Conservation (phyloP, 2,797 vertebrate species). For the Odontamblyopus rebecca region DNA sequence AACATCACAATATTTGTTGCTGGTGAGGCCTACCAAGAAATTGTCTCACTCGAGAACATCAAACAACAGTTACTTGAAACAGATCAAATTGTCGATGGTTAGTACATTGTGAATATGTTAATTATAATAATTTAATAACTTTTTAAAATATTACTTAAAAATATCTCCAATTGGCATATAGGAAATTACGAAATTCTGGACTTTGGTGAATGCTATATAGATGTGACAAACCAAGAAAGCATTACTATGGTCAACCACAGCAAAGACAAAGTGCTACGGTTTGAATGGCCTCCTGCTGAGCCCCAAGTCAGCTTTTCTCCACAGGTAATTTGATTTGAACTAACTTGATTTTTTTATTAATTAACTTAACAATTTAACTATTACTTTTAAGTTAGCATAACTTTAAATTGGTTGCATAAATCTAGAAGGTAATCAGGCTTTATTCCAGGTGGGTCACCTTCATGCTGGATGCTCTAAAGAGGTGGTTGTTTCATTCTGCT, state of each 20-base stretch:
- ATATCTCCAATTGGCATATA: slow-evolving; percentile 35
- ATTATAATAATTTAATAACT: neutral
- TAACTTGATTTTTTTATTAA: too few relatives aligned
- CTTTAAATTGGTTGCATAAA: neutral
- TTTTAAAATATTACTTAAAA: neutral
- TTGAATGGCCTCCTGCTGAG: slow-evolving; percentile 82
- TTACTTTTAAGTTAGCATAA: too few relatives aligned
- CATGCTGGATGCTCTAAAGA: slow-evolving; percentile 86
- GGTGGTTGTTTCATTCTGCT: slow-evolving; percentile 80
- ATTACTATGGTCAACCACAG: slow-evolving; percentile 88
- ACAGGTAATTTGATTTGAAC: slow-evolving; percentile 69
- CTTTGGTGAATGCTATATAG: slow-evolving; percentile 84
- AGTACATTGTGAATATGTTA: slow-evolving; percentile 40
- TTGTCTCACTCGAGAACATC: slow-evolving; percentile 83
- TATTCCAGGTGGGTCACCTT: slow-evolving; percentile 84
- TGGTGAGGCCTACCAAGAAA: slow-evolving; percentile 83
- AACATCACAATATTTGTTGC: slow-evolving; percentile 73
- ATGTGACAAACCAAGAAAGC: slow-evolving; percentile 66
- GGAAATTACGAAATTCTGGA: slow-evolving; percentile 75
- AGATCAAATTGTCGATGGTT: slow-evolving; percentile 50
- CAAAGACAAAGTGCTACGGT: slow-evolving; percentile 73
- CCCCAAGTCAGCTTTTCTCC: slow-evolving; percentile 81
- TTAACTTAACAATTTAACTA: neutral
- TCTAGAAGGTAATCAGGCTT: neutral
- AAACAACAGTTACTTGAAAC: slow-evolving; percentile 35